A percentile compares a stretch with the other conserved stretches of the same genome.
These are phyloP conservation scores for Notoglanidium macrostoma DNA, from an alignment of 2,797 vertebrate species.

Conservation along the genomic window DNA sequence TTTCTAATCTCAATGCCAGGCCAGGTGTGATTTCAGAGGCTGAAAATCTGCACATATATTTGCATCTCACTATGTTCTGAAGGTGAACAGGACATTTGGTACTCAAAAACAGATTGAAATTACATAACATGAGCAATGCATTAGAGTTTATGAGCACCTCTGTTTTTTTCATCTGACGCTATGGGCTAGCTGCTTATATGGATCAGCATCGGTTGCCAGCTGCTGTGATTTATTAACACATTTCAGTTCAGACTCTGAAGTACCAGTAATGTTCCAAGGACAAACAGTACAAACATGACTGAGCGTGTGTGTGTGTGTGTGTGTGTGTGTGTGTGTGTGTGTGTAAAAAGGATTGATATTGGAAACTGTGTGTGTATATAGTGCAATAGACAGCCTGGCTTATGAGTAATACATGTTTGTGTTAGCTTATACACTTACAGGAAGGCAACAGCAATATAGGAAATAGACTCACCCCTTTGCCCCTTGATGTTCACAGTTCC, in stretches of 20 bases:
- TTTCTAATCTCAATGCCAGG: neutral
- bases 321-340: conserved; percentile 22
- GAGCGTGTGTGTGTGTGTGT: neutral
- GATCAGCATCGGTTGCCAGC: neutral
- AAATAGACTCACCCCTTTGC: neutral
- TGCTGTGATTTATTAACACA: conserved; percentile 29
- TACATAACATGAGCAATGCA: conserved; percentile 10
- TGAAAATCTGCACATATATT: neutral
- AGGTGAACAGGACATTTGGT: conserved; percentile 2
- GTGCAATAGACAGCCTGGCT: neutral
- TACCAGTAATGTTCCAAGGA: conserved; percentile 33
- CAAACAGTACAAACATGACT: conserved; percentile 16
- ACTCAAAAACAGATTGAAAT: conserved; percentile 32
- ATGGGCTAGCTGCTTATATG: conserved; percentile 6
- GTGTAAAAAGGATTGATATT: neutral
- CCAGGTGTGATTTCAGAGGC: neutral
- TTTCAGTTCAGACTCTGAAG: conserved; percentile 35
- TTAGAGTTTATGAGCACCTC: conserved; percentile 49
- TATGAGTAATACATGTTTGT: conserved; percentile 11
- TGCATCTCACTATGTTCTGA: conserved; percentile 24
- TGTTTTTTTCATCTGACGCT: conserved; percentile 28
- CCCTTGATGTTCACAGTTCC: neutral
- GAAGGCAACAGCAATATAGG: neutral
- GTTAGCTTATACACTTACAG: neutral
- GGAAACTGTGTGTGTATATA: neutral